Conservation (phyloP, 2,113 vertebrate genomes). For the Terrapene triunguis region DNA sequence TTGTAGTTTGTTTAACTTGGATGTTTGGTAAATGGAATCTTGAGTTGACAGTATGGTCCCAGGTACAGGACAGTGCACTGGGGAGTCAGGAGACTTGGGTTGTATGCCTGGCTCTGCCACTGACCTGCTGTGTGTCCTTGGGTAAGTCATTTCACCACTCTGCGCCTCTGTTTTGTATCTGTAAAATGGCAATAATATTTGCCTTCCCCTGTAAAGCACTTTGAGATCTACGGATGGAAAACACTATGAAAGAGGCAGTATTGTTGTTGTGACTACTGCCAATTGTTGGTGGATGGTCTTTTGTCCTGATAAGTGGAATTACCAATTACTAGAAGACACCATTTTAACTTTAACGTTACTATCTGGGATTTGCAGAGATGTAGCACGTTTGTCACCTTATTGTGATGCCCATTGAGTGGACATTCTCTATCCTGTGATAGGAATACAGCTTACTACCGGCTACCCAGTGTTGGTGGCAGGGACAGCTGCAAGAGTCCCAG, state of each 20-base stretch:
- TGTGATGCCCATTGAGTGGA: not conserved
- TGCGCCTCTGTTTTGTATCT: not conserved
- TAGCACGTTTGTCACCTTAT: not conserved
- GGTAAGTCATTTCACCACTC: not conserved
- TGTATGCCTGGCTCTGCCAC: not conserved
- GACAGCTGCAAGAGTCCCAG: not conserved
- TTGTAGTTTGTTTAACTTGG: not conserved
- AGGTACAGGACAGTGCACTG: not conserved
- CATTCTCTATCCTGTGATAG: not conserved
- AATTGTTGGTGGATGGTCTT: not conserved
- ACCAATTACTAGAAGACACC: not conserved
- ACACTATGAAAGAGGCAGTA: not conserved
- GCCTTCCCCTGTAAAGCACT: not conserved
- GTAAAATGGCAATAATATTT: not conserved
- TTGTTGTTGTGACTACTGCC: not conserved
- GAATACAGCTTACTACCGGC: not conserved
- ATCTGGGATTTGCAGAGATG: not conserved
- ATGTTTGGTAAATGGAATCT: not conserved
- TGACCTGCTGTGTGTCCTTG: not conserved
- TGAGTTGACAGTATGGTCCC: not conserved
- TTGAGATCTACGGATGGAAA: not conserved
- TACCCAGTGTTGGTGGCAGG: not conserved
- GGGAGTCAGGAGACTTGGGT: not conserved
- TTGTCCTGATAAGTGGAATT: not conserved
- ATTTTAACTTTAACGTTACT: not conserved